Evolutionary conservation across 2,797 vertebrate species (phyloP), one percentile per base, ranked within the genome.

Genomic region (Helarctos malayanus): DNA sequence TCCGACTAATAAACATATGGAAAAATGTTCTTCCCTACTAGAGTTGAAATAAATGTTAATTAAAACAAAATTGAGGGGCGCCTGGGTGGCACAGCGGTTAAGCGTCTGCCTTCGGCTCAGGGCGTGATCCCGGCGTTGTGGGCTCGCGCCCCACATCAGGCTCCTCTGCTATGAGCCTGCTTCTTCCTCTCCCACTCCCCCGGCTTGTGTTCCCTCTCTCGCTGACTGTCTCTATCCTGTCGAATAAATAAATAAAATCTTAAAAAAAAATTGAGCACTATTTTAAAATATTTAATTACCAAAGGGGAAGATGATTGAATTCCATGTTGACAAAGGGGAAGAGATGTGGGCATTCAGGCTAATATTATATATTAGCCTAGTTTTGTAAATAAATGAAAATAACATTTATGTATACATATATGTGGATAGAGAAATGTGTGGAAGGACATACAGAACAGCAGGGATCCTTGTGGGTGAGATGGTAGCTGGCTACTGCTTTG

Each of bases 361-460:
- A 79, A 57, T 54, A 68, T 29, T 87, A 56, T 4, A 10, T n/a
- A 54, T 68, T 71, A 81, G 12, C 10, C 47, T 91, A 78, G 14
- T 63, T 84, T 84, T 92, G 5, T 83, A 94, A 49, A 45, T 85
- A 80, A 85, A 79, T 19, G 32, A 80, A 90, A 75, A 68, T 63
- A 83, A 63, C 49, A 85, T 57, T 47, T 84, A 25, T 57, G 16
- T 11, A 49, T 90, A 21, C 11, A n/a, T 80, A 23, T 73, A 54
- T 65, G 45, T 86, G 27, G 19, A n/a, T 61, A 68, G 32, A 59
- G 49, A 83, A 78, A 79, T 56, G 6, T 73, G 21, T 94, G 7
- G 61, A 65, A 57, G 21, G 21, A 25, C 10, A 9, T 13, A n/a
- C 8, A 49, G 25, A 7, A 38, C 29, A n/a, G 7, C 25, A 93